phyloP scores from a whole-genome alignment of 2,888 invertebrate genomes.

The Chaitophorus viminalis region DNA sequence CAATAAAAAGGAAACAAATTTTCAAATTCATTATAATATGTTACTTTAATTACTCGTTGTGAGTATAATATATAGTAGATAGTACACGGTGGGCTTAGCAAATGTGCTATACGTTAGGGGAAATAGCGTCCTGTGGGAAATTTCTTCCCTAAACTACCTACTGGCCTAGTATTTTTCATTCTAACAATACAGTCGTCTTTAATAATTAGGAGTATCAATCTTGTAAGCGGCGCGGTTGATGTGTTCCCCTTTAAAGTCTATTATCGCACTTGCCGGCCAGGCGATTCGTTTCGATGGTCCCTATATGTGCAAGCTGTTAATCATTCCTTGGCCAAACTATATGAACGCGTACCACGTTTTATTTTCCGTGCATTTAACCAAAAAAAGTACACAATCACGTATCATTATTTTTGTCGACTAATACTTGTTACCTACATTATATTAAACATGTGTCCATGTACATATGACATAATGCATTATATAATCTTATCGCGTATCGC shows the following conservation, averaged over 20 bases:
- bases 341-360: background rate
- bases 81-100: background rate
- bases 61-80: background rate
- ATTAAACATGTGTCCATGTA: background rate
- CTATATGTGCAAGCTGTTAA: constrained; percentile 3
- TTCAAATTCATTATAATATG: background rate
- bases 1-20: background rate
- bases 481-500: background rate
- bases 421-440: background rate
- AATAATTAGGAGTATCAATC: constrained; percentile 59
- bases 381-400: background rate
- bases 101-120: constrained; percentile 24
- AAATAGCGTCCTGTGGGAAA: constrained; percentile 60
- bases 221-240: constrained; percentile 31
- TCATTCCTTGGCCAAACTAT: constrained; percentile 32
- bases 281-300: constrained; percentile 39
- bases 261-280: constrained; percentile 46
- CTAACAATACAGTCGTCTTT: constrained; percentile 38
- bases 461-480: background rate
- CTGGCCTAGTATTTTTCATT: constrained; percentile 60
- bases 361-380: background rate
- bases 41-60: background rate
- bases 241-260: constrained; percentile 46
- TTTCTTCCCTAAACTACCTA: constrained; percentile 59
- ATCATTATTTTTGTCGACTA: background rate